phyloP scores from a whole-genome alignment of 2,888 invertebrate genomes.

The Ceramica pisi region DNA sequence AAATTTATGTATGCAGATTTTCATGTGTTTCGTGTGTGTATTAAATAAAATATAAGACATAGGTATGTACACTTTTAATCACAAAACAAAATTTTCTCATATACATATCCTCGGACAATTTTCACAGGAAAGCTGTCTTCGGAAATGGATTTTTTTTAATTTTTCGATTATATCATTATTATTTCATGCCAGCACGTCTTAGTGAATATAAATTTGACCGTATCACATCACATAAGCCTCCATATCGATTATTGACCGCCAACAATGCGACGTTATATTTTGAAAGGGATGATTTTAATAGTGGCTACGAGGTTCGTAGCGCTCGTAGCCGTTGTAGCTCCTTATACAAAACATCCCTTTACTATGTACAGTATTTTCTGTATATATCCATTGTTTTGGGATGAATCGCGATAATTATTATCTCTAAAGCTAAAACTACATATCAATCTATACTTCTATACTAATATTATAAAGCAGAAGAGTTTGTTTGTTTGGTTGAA shows the following conservation, averaged over 20 bases:
- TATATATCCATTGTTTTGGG: conserved; percentile 4
- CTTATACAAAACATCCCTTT: not conserved
- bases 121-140: not conserved
- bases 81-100: not conserved
- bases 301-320: not conserved
- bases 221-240: not conserved
- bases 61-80: conserved; percentile 54
- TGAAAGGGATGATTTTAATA: not conserved
- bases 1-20: conserved; percentile 32
- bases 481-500: too few relatives aligned
- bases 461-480: too few relatives aligned
- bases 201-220: not conserved
- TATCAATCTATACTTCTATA: too few relatives aligned
- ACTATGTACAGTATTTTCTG: not conserved
- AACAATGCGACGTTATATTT: not conserved
- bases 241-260: not conserved
- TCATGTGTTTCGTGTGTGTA: conserved; percentile 44
- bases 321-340: conserved; percentile 3
- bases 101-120: not conserved
- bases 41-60: conserved; percentile 36
- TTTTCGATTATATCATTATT: too few relatives aligned
- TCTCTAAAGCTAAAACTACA: not conserved
- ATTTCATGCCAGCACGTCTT: conserved; percentile 1
- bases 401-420: not conserved
- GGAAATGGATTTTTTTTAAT: too few relatives aligned